phyloP scores from a whole-genome alignment of 2,888 invertebrate species.

The Drosophila bunnanda region DNA sequence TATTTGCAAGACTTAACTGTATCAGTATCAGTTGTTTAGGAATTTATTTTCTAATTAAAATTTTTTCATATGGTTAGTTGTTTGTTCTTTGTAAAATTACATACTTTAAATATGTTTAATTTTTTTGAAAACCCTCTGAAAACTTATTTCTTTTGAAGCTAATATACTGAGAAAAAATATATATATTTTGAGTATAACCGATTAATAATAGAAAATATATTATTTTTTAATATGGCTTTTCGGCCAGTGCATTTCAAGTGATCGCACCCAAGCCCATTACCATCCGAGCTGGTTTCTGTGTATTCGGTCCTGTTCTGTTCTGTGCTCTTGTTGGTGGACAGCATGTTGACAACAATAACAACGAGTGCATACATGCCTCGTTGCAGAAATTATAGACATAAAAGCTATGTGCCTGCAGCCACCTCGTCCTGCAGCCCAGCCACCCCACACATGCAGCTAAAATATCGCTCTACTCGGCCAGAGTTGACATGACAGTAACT shows the following conservation, averaged over 20 bases:
- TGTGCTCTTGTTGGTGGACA: constrained; percentile 52
- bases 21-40: neutral
- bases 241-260: constrained; percentile 25
- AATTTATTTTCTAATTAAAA: neutral
- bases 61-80: neutral
- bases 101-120: neutral
- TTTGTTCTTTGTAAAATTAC: neutral
- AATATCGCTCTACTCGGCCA: constrained; percentile 71
- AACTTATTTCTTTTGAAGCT: no score
- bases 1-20: neutral
- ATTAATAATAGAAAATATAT: no score
- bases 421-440: neutral
- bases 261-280: constrained; percentile 39
- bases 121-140: no score
- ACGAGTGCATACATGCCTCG: constrained; percentile 45
- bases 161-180: no score
- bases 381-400: constrained; percentile 56
- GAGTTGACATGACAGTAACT: constrained; percentile 68
- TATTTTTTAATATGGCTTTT: neutral
- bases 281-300: constrained; percentile 27
- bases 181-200: no score
- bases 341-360: constrained; percentile 59
- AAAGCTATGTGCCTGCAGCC: constrained; percentile 42
- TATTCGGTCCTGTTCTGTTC: constrained; percentile 18
- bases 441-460: constrained; percentile 59